Percentiles rank a stretch among this genome's conserved stretches.
Evolutionary conservation across 2,113 vertebrate genomes (phyloP).

Genomic region (Perca flavescens): DNA sequence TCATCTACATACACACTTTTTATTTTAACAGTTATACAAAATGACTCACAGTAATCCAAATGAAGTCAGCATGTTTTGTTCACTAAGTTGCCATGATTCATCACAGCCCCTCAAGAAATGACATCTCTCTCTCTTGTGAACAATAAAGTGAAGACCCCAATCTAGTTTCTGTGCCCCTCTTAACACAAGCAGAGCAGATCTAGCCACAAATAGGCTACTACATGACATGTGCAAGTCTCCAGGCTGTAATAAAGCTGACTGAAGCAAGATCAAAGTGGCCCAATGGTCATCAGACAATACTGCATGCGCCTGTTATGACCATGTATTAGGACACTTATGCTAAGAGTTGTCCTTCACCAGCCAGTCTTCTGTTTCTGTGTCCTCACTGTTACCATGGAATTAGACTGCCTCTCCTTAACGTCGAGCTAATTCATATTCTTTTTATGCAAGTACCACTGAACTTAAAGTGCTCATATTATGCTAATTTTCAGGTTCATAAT

Average conservation of each 20-base stretch:
- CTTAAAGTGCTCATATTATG: background rate
- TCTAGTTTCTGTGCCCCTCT: background rate
- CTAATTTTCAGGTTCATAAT: too few relatives aligned
- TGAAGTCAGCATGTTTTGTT: background rate
- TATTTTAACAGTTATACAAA: background rate
- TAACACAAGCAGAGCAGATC: background rate
- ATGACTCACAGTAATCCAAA: background rate
- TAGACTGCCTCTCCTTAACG: background rate
- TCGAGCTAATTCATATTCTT: conserved; percentile 11
- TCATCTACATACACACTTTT: background rate
- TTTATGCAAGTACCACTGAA: background rate
- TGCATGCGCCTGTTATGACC: conserved; percentile 40
- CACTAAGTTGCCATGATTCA: background rate
- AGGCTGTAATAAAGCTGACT: conserved; percentile 54
- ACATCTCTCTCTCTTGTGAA: background rate
- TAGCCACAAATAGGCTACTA: background rate
- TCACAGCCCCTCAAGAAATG: background rate
- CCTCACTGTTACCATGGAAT: background rate
- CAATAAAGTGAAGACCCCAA: background rate
- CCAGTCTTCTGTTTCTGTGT: background rate
- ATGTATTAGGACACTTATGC: conserved; percentile 37
- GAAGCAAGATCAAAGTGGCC: conserved; percentile 33
- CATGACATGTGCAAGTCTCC: conserved; percentile 14
- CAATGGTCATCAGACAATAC: conserved; percentile 38
- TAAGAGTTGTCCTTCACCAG: conserved; percentile 41